A percentile compares a stretch with the other conserved stretches of the same genome.
These are phyloP conservation scores for Phyllopteryx taeniolatus DNA, from an alignment of 2,113 vertebrate genomes.

Conservation along the genomic window DNA sequence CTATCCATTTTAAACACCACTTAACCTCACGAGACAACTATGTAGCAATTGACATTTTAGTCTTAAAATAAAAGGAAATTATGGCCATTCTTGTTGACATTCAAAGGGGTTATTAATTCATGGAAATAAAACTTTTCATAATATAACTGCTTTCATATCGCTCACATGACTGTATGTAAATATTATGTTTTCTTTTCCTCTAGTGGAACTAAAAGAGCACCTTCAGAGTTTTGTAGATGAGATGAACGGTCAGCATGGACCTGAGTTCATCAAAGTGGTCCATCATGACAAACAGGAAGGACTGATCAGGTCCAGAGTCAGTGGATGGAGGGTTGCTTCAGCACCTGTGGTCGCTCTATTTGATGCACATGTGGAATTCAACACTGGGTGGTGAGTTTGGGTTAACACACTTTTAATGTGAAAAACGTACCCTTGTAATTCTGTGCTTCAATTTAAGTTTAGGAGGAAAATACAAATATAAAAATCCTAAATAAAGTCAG, in stretches of 20 bases:
- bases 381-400: conserved; percentile 82
- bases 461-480: not conserved
- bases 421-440: not conserved
- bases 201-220: conserved; percentile 91
- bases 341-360: conserved; percentile 91
- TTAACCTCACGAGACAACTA: too few relatives aligned
- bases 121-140: not conserved
- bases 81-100: not conserved
- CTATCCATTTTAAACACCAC: too few relatives aligned
- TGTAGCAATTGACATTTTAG: too few relatives aligned
- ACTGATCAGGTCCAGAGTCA: conserved; percentile 89
- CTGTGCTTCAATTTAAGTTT: not conserved
- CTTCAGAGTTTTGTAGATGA: conserved; percentile 85
- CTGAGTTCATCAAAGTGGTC: conserved; percentile 88
- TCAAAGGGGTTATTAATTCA: not conserved
- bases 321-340: conserved; percentile 86
- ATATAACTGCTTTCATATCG: not conserved
- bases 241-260: conserved; percentile 76
- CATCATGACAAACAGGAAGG: conserved; percentile 88
- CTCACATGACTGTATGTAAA: conserved; percentile 14
- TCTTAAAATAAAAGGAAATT: too few relatives aligned
- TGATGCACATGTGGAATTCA: conserved; percentile 96
- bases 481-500: too few relatives aligned
- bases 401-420: not conserved
- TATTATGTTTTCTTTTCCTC: conserved; percentile 26